Evolutionary conservation across 2,888 invertebrate species (phyloP), one percentile per base, ranked within the genome.

Genomic region (Hirtodrosophila histrioides): DNA sequence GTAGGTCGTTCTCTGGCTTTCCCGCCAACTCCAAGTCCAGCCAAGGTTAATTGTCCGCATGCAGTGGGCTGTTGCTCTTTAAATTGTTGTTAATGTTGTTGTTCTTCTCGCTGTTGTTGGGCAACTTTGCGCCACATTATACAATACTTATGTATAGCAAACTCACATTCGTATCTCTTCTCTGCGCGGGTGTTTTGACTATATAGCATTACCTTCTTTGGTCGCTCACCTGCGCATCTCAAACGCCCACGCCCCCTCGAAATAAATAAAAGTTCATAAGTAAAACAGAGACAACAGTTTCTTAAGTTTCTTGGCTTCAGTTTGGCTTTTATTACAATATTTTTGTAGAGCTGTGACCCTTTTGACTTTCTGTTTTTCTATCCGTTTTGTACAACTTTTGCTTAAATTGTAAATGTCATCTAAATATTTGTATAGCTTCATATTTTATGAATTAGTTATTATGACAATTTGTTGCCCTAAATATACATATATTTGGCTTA

Each of bases 1-100:
- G 81, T 84, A 81, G 81, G 82, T 81, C 81, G 81, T 71, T 85
- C 69, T 79, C 73, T 61, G 61, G 45, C 67, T 68, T 57, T 58
- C 70, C 75, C 86, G 88, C 86, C 88, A 87, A 87, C 87, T 88
- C 76, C 76, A 69, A 75, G 84, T 76, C 79, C 77, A 82, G 83
- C 78, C 87, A 88, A 88, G 87, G 87, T 88, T 88, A 88, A 83
- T 82, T 75, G 76, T 69, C 29, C 82, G 51, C 51, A 62, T 75
- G 76, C 74, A 75, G 87, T 85, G 81, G 86, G 83, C 45, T 67
- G 77, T 46, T 67, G 77, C 57, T 37, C 56, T 43, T 23, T 44
- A 11, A 43, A 23, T 12, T 27, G 39, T 12, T 39, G 39, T 44
- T 40, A 17, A 17, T 17, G 8, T 35, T 51, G 40, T 0, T 31